Base-by-base conservation (phyloP, 2,888 invertebrate species). In the Xestoiulus laeticollis region DNA sequence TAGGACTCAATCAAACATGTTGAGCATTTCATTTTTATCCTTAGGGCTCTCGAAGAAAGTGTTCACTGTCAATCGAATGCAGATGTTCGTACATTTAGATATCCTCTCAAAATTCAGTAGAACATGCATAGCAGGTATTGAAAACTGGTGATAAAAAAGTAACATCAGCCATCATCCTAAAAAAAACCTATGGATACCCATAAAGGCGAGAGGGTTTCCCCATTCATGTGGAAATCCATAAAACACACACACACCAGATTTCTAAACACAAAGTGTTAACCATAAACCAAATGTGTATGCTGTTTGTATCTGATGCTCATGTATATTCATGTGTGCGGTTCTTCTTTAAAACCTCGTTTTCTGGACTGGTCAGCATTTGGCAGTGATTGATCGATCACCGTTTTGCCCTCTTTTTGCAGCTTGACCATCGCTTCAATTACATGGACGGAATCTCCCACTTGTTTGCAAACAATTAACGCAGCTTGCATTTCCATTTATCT, bases 301-400 rank as follows among this genome's bases (percentile, higher is more conserved):
- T 16, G 16, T 48, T 14, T 48, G 26, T 38, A 48, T 48, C 48
- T 22, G 68, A 68, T 26, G 26, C 2, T 68, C 19, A 0, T 68
- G 0, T 26, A 26, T 26, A 12, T 26, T 22, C 10, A 0, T 22
- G 26, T 26, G 26, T 26, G 10, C 26, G 22, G 68, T 68, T 68
- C 68, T 2, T 68, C 68, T 68, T 68, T 68, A 68, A 68, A 22
- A 22, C n/a, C 14, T 2, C 59, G 59, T n/a, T 59, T n/a, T 59
- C 59, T n/a, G 59, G 68, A 26, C 68, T 68, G 68, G 68, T 68
- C 68, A 68, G 68, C 68, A 22, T 26, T 68, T 68, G 68, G 68
- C 68, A 68, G 68, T 68, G 68, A 68, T 68, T 68, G 68, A 68
- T 68, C 68, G 68, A 68, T 68, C 26, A 68, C 68, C 68, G 68